Percentiles rank a stretch among this genome's conserved stretches.
phyloP scores from a whole-genome alignment of 2,888 invertebrate species.

The Megamerina dolium region DNA sequence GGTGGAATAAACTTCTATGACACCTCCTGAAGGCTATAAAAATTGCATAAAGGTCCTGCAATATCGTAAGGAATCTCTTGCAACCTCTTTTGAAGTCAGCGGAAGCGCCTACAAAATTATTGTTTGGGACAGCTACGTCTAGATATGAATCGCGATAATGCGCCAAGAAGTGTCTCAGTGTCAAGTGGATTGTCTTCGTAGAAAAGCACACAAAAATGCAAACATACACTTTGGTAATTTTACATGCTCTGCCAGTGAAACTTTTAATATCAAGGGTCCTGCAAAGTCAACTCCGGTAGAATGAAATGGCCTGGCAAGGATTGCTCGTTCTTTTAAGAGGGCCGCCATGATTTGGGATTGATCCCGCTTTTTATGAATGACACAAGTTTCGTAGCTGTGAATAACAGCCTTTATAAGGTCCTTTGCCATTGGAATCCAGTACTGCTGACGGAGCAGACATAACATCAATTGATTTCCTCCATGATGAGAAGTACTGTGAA shows the following conservation, averaged over 20 bases:
- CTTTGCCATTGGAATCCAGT: conserved; percentile 1
- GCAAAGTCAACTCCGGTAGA: background rate
- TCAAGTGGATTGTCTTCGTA: no score
- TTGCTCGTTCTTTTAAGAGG: background rate
- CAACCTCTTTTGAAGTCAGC: background rate
- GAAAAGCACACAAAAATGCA: no score
- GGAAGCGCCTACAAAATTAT: conserved; percentile 1
- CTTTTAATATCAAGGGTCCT: conserved; percentile 1
- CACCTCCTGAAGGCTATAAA: background rate
- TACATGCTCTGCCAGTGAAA: background rate
- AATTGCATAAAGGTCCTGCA: background rate
- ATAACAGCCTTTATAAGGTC: background rate
- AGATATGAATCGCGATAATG: no score
- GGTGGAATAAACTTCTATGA: background rate
- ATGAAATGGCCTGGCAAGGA: background rate
- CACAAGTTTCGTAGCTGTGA: background rate
- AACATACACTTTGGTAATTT: background rate
- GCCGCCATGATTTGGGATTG: conserved; percentile 1
- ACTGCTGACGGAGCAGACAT: background rate
- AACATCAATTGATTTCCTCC: background rate
- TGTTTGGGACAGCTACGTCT: conserved; percentile 1
- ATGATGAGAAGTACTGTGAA: background rate
- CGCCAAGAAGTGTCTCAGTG: no score
- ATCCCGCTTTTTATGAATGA: no score
- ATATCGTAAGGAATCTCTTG: background rate